Evolutionary conservation across 2,113 vertebrate species (phyloP).

Genomic region (Eurystomus gularis): DNA sequence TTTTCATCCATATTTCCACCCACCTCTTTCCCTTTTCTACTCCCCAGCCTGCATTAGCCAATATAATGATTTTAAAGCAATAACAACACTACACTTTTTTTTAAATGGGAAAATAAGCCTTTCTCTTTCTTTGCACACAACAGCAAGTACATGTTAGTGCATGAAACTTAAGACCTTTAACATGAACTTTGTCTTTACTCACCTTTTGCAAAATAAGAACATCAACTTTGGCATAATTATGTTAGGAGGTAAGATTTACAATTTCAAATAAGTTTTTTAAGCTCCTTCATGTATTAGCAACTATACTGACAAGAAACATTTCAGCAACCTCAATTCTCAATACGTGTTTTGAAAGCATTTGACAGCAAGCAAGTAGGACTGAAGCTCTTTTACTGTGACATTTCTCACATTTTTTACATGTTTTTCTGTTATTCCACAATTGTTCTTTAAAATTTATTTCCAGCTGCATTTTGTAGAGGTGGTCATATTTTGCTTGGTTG

Average conservation of each 20-base stretch:
- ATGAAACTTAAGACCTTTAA: neutral
- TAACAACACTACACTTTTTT: neutral
- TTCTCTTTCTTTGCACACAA: neutral
- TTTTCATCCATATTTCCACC: neutral
- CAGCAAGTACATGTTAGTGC: neutral
- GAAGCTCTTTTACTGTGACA: neutral
- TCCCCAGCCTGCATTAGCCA: neutral
- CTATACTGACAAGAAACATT: neutral
- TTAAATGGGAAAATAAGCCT: neutral
- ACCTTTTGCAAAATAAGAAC: neutral
- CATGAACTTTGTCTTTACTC: neutral
- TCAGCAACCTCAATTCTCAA: neutral
- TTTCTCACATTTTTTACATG: neutral
- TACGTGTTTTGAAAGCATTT: neutral
- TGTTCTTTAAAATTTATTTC: neutral
- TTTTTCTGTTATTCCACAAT: neutral
- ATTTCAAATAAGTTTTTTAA: neutral
- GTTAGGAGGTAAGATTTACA: neutral
- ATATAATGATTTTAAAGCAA: neutral
- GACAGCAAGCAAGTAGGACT: neutral
- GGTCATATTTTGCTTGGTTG: neutral
- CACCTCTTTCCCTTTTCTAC: neutral
- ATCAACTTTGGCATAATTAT: neutral
- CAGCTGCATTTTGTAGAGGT: neutral
- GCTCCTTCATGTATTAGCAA: neutral